Percentiles rank a stretch among this genome's conserved stretches.
Conservation (phyloP, 2,888 invertebrate species). For the Yponomeuta cagnagella region DNA sequence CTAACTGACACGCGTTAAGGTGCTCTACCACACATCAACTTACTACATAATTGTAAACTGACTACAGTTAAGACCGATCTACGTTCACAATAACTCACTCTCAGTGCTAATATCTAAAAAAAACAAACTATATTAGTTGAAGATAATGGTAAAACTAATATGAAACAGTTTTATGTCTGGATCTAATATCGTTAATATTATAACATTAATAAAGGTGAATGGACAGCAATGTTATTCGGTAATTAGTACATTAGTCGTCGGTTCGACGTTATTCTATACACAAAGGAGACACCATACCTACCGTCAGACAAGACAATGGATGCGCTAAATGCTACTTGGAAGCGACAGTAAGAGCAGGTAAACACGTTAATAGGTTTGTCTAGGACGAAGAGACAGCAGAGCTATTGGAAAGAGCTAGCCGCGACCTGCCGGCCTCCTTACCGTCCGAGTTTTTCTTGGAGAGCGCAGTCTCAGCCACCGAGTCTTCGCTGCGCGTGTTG, state of each 20-base stretch:
- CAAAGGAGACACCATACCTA: neutral
- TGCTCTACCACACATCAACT: neutral
- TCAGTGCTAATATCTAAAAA: neutral
- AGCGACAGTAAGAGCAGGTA: slow-evolving; percentile 57
- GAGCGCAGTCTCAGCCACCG: slow-evolving; percentile 85
- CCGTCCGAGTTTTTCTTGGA: slow-evolving; percentile 90
- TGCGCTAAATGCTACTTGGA: slow-evolving; percentile 36
- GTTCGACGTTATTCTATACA: neutral
- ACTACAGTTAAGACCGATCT: neutral
- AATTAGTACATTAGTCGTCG: neutral
- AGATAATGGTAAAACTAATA: neutral
- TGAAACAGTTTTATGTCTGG: neutral
- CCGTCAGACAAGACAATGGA: neutral
- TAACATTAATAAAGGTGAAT: neutral
- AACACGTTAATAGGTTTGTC: slow-evolving; percentile 39
- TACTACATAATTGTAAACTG: neutral
- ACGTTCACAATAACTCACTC: neutral
- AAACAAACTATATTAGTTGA: neutral
- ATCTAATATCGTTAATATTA: neutral
- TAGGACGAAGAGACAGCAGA: slow-evolving; percentile 39
- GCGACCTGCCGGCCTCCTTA: slow-evolving; percentile 69
- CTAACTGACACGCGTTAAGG: neutral
- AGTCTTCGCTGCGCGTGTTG: slow-evolving; percentile 88
- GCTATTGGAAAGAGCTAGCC: slow-evolving; percentile 29
- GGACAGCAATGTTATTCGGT: neutral